Base-by-base conservation (phyloP, 2,113 vertebrate species). In the Oryzias javanicus region DNA sequence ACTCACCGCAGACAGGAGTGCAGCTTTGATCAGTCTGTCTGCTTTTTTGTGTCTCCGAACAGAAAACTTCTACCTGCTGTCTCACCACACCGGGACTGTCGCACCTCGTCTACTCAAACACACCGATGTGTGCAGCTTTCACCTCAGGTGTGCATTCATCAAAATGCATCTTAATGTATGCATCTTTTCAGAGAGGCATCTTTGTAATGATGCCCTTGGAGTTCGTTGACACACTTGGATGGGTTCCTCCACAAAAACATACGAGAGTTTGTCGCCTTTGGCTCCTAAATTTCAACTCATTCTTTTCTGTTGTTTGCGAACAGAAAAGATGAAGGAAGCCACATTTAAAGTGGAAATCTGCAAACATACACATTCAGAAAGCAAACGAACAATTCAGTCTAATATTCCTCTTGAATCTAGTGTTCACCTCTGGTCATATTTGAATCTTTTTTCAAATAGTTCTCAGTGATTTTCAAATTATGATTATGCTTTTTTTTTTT, bases 91-190 rank as follows among this genome's bases (percentile, higher is more conserved):
- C 57, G 77, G 79, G 79, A 86, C 66, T n/a, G 65, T 65, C 60
- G 76, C 62, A 55, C 49, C 5, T 60, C 55, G 72, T 81, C 68
- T 66, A 69, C 49, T 81, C 70, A 69, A 65, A 49, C 80, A 78
- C 19, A 67, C 15, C 41, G 20, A 16, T 14, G 15, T 64, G 77
- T 6, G 63, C 69, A 76, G 19, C 61, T 67, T 81, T 87, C 71
- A 66, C 60, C 58, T 6, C 58, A 75, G 61, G 25, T 65, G 62
- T 78, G 80, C 72, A 83, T 81, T 75, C 52, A 82, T 80, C 80
- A 83, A 54, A 74, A 79, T 73, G 51, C 22, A 72, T 81, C 60
- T 77, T 41, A 29, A 41, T 55, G 51, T 55, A 54, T 64, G 55
- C 49, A 48, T 74, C 70, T 73, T 73, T 77, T 41, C 29, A 29